A percentile compares a stretch with the other conserved stretches of the same genome.
These are phyloP conservation scores for Tinea pellionella DNA, from an alignment of 2,888 invertebrate genomes.

Conservation along the genomic window DNA sequence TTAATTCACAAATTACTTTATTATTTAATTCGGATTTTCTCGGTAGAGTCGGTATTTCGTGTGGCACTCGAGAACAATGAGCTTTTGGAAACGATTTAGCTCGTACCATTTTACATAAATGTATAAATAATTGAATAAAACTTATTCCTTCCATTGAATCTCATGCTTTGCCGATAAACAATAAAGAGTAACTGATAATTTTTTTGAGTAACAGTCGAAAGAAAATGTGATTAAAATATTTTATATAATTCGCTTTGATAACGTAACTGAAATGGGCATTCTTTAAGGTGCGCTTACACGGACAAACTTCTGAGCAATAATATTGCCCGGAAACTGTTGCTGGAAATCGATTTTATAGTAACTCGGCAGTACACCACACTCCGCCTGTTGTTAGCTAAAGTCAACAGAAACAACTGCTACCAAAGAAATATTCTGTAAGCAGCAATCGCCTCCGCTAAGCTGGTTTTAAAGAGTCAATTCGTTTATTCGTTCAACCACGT, in stretches of 20 bases:
- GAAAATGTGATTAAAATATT: background rate
- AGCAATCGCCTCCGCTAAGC: too few species aligned
- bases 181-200: background rate
- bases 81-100: background rate
- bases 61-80: background rate
- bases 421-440: too few species aligned
- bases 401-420: too few species aligned
- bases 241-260: slow-evolving; percentile 1
- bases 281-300: too few species aligned
- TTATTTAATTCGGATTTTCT: background rate
- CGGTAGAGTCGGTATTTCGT: background rate
- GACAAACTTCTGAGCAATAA: too few species aligned
- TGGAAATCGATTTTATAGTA: too few species aligned
- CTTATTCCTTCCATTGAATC: background rate
- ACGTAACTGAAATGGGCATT: background rate
- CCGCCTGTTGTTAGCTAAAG: too few species aligned
- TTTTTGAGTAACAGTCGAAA: background rate
- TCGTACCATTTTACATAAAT: background rate
- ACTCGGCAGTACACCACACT: too few species aligned
- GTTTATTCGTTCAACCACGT: too few species aligned
- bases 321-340: too few species aligned
- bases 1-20: slow-evolving; percentile 3
- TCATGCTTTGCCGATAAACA: background rate
- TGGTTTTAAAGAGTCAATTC: too few species aligned
- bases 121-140: background rate